phyloP scores from a whole-genome alignment of 1,140 invertebrate species.

The Bombyx mori region ASM3026992v2 NC_085122.1:6646001-6646500 shows the following conservation, averaged over 20 bases:
- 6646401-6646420: too few relatives aligned
- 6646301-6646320: too few relatives aligned
- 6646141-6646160: conserved; percentile 95
- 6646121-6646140: conserved; percentile 89
- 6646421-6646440: too few relatives aligned
- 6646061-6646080: conserved; percentile 73
- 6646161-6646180: conserved; percentile 90
- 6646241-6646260: conserved; percentile 32
- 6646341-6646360: too few relatives aligned
- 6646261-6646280: too few relatives aligned
- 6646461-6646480: too few relatives aligned
- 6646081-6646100: conserved; percentile 71
- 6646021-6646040: background rate
- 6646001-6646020: background rate
- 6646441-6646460: too few relatives aligned
- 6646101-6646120: conserved; percentile 84
- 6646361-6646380: too few relatives aligned
- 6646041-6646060: conserved; percentile 5
- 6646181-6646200: conserved; percentile 87
- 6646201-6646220: conserved; percentile 81
- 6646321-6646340: too few relatives aligned
- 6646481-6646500: too few relatives aligned
- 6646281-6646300: too few relatives aligned
- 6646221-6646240: conserved; percentile 81
- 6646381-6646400: too few relatives aligned